These are phyloP conservation scores for Psittacula cyanocephala DNA, from an alignment of 2,113 vertebrate genomes.

Conservation along the genomic window DNA sequence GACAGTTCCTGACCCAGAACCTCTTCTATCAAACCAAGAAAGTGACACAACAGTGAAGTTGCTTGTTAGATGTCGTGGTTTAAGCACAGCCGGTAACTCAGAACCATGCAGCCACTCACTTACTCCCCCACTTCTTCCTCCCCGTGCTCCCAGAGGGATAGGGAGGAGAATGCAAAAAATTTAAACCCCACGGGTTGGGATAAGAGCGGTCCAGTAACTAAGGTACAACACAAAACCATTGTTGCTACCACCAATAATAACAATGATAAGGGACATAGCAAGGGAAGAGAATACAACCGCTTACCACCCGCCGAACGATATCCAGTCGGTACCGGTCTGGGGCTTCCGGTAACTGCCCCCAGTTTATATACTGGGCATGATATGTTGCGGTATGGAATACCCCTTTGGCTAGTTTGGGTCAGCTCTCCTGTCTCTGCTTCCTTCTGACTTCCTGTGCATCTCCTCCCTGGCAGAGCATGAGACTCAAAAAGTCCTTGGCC, in stretches of 20 bases:
- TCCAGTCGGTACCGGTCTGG: background rate
- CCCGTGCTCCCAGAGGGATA: background rate
- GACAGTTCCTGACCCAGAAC: too few species aligned
- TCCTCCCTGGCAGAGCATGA: background rate
- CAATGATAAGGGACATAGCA: background rate
- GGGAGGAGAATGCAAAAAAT: background rate
- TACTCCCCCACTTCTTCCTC: background rate
- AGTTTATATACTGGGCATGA: background rate
- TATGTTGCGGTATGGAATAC: background rate
- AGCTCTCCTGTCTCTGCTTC: background rate
- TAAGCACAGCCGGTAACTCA: background rate
- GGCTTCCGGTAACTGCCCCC: background rate
- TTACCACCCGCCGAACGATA: background rate
- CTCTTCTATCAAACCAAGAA: conserved; percentile 20
- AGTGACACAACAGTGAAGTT: conserved; percentile 2
- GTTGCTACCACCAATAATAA: background rate
- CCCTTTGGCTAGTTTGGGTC: background rate
- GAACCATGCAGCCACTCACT: background rate
- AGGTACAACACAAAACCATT: background rate
- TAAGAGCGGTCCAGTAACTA: background rate
- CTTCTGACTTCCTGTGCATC: background rate
- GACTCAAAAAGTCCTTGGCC: background rate
- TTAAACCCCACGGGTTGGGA: background rate
- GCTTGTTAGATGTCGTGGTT: background rate
- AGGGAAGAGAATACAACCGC: background rate